Conservation (phyloP, 1,140 invertebrate species). For the Pachypeltis micranthus region DNA sequence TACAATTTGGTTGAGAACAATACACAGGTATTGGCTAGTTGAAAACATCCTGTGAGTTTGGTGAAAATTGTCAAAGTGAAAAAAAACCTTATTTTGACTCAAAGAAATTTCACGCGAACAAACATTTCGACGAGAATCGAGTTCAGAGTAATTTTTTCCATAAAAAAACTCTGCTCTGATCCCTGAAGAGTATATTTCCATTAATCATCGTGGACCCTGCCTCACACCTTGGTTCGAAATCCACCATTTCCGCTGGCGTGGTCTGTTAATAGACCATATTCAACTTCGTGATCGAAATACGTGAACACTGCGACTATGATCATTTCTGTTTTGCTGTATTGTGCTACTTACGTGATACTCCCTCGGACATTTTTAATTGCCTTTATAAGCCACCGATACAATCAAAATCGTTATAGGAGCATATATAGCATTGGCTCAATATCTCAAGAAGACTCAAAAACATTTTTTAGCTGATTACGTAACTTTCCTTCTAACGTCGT, state of each 20-base stretch:
- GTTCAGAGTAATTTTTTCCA: neutral
- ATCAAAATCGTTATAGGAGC: neutral
- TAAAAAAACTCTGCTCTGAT: neutral
- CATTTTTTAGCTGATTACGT: neutral
- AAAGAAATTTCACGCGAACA: neutral
- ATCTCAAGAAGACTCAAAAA: neutral
- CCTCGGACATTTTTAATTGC: too few relatives aligned
- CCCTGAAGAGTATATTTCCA: neutral
- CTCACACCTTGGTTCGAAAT: too few relatives aligned
- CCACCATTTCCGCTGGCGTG: too few relatives aligned
- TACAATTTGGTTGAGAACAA: too few relatives aligned
- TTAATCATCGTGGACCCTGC: too few relatives aligned
- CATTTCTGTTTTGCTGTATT: neutral
- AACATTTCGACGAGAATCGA: neutral
- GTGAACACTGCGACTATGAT: neutral
- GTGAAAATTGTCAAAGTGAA: too few relatives aligned
- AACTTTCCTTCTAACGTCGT: neutral
- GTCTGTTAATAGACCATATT: neutral
- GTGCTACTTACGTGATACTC: neutral
- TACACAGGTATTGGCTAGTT: too few relatives aligned
- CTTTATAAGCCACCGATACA: neutral
- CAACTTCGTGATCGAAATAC: neutral
- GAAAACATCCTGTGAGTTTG: too few relatives aligned
- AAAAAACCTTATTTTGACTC: too few relatives aligned
- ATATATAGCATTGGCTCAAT: neutral